Conservation (phyloP, 2,888 invertebrate genomes). For the Entomobrya multifasciata region DNA sequence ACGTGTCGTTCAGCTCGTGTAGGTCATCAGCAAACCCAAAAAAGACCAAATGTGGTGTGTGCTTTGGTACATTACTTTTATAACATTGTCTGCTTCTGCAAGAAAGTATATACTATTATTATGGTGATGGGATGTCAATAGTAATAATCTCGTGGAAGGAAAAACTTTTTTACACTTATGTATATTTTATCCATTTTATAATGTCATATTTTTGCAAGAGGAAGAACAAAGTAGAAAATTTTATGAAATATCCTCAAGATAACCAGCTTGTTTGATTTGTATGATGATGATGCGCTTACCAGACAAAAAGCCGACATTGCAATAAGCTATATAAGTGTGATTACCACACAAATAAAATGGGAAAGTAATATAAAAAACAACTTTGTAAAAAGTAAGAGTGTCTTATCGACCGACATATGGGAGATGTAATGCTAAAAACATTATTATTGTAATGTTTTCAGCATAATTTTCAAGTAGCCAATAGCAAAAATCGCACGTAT, state of each 20-base stretch:
- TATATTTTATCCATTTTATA: neutral
- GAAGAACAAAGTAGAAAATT: neutral
- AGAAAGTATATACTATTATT: neutral
- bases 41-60: neutral
- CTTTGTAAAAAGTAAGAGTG: neutral
- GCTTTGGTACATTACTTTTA: neutral
- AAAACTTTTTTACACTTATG: constrained; percentile 42
- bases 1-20: constrained; percentile 60
- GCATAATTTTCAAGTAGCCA: no score
- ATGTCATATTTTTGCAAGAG: neutral
- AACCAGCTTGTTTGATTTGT: no score
- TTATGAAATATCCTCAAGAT: no score
- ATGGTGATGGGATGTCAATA: constrained; percentile 40
- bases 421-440: no score
- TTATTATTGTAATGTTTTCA: no score
- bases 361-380: neutral
- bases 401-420: no score
- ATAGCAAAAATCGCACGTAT: no score
- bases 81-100: neutral
- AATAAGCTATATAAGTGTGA: neutral
- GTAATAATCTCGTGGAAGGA: constrained; percentile 37
- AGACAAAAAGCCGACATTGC: constrained; percentile 13
- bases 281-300: neutral
- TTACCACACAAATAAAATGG: constrained; percentile 1
- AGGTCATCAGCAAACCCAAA: constrained; percentile 47